phyloP scores from a whole-genome alignment of 2,888 invertebrate species.

The Yponomeuta plumbellus region DNA sequence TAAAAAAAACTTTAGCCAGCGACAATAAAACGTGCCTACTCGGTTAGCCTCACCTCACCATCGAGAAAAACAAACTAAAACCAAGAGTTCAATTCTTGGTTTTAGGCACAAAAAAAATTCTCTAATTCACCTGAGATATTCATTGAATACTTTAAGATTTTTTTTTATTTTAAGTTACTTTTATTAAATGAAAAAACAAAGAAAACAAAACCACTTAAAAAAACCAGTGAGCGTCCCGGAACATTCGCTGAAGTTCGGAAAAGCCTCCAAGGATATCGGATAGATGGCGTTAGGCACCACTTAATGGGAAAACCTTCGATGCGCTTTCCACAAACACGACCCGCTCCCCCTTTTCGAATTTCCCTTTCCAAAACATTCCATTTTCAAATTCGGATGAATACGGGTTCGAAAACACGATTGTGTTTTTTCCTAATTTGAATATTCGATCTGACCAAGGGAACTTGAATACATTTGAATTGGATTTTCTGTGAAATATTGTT shows the following conservation, averaged over 20 bases:
- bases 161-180: not conserved
- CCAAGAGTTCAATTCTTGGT: too few relatives aligned
- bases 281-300: conserved; percentile 71
- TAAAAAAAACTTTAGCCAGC: too few relatives aligned
- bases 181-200: not conserved
- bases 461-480: conserved; percentile 23
- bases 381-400: conserved; percentile 12
- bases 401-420: conserved; percentile 14
- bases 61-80: too few relatives aligned
- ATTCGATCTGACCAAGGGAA: conserved; percentile 23
- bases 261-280: conserved; percentile 71
- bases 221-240: conserved; percentile 52
- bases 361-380: conserved; percentile 16
- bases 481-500: conserved; percentile 6
- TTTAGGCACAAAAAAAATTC: too few relatives aligned
- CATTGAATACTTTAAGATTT: too few relatives aligned
- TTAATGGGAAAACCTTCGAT: conserved; percentile 37
- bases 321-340: conserved; percentile 17
- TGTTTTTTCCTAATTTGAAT: conserved; percentile 6
- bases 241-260: conserved; percentile 61
- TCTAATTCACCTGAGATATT: too few relatives aligned
- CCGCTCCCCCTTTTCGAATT: conserved; percentile 32
- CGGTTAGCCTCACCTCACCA: too few relatives aligned
- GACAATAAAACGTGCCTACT: too few relatives aligned
- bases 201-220: conserved; percentile 14